phyloP scores from a whole-genome alignment of 2,888 invertebrate species.

The Sthenelais limicola region DNA sequence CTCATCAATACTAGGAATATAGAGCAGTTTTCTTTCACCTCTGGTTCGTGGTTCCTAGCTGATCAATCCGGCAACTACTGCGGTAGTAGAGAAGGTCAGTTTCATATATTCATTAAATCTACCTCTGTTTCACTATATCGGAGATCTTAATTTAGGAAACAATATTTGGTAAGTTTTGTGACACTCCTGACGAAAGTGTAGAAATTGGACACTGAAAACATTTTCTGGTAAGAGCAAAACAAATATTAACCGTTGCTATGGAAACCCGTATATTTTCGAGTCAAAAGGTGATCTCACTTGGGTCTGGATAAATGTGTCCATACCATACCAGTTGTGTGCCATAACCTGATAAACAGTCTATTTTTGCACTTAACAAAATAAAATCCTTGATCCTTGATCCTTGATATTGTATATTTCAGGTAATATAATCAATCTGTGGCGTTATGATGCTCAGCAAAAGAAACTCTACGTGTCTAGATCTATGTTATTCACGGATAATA shows the following conservation, averaged over 20 bases:
- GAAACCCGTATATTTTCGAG: no score
- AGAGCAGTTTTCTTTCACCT: conserved; percentile 39
- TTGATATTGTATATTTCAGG: conserved; percentile 58
- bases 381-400: neutral
- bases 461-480: conserved; percentile 66
- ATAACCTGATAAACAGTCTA: neutral
- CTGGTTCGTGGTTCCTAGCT: conserved; percentile 34
- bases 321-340: neutral
- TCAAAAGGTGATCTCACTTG: neutral
- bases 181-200: neutral
- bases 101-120: neutral
- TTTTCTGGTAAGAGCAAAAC: no score
- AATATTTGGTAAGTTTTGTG: neutral
- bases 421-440: conserved; percentile 67
- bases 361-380: neutral
- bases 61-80: conserved; percentile 39
- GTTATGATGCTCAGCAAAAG: conserved; percentile 58
- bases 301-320: neutral
- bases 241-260: no score
- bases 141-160: neutral
- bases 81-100: conserved; percentile 38
- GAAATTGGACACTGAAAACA: no score
- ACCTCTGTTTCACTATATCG: neutral
- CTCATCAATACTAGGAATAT: conserved; percentile 32
- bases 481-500: conserved; percentile 61